Base-by-base conservation (phyloP, 2,888 invertebrate genomes). In the Clepsis dumicolana region DNA sequence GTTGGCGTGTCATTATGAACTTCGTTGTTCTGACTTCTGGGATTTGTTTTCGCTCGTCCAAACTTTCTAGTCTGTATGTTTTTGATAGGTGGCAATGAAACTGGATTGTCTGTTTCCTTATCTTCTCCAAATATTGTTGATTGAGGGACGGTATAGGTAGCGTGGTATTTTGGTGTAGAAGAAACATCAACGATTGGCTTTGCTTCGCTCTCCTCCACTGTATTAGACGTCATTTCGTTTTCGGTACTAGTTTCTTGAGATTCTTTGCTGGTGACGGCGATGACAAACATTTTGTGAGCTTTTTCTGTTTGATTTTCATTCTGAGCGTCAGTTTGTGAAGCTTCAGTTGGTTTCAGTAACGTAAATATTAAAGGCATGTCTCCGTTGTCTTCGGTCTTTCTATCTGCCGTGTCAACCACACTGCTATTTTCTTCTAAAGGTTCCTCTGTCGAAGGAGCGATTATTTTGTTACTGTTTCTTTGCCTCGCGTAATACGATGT, bases 11-110 rank as follows among this genome's bases (percentile, higher is more conserved):
- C 72, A n/a, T 77, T 77, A 53, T 76, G 61, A 65, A 73, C 72
- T 64, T 82, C 81, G 60, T 84, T 83, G 65, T 75, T 75, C 61
- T 78, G 74, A 54, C 79, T 78, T 71, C 78, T 84, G 14, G 75
- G 59, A 72, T 85, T 86, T 35, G 72, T 70, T 61, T 78, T 80
- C 72, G 80, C 81, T n/a, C 88, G 81, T 67, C 82, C 82, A 72
- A 83, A 87, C 72, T 89, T 91, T 75, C 89, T 84, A 41, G 91
- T 87, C 73, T 86, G 86, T 70, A 92, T 79, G 79, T 92, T 93
- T 78, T 85, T 87, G 52, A 93, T 89, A 8, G 84, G 80, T n/a
- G 87, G 84, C 41, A 77, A 72, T 10, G 81, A 80, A 18, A 81
- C 81, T 29, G 84, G 81, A 2, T 82, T 80, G 29, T 80, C 81